phyloP scores from a whole-genome alignment of 2,888 invertebrate genomes.

The Mesochorus sp. region DNA sequence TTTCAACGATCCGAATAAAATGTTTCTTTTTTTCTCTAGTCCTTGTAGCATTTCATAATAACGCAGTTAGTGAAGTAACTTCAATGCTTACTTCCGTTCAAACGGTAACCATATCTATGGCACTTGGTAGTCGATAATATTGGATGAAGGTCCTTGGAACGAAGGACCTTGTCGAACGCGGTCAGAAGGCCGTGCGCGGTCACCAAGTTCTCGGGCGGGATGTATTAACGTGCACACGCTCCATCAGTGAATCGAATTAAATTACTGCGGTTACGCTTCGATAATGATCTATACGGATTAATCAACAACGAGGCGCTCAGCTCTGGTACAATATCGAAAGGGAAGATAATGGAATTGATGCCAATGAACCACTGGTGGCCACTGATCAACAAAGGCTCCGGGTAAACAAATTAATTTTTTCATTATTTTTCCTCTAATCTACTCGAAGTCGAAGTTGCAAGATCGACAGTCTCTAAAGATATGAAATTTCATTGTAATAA shows the following conservation, averaged over 20 bases:
- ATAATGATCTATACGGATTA: constrained; percentile 27
- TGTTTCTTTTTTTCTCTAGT: too few relatives aligned
- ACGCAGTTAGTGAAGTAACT: too few relatives aligned
- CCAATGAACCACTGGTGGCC: background rate
- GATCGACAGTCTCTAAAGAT: too few relatives aligned
- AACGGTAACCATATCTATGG: background rate
- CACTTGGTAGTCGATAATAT: background rate
- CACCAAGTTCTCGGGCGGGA: constrained; percentile 3
- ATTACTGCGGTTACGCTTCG: constrained; percentile 21
- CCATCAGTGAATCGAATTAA: constrained; percentile 17
- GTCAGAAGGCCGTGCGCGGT: constrained; percentile 18
- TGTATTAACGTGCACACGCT: constrained; percentile 20
- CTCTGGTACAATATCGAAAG: background rate
- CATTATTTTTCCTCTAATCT: background rate
- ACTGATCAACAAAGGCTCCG: too few relatives aligned
- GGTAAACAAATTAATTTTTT: too few relatives aligned
- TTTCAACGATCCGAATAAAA: too few relatives aligned
- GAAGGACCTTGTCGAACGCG: background rate
- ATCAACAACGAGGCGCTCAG: constrained; percentile 13
- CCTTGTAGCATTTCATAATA: too few relatives aligned
- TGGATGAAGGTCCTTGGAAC: background rate
- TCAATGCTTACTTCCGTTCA: too few relatives aligned
- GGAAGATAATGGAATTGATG: constrained; percentile 6
- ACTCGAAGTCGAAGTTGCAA: background rate
- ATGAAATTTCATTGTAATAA: too few relatives aligned